Conservation (phyloP, 2,888 invertebrate genomes). For the Athalia cordata region DNA sequence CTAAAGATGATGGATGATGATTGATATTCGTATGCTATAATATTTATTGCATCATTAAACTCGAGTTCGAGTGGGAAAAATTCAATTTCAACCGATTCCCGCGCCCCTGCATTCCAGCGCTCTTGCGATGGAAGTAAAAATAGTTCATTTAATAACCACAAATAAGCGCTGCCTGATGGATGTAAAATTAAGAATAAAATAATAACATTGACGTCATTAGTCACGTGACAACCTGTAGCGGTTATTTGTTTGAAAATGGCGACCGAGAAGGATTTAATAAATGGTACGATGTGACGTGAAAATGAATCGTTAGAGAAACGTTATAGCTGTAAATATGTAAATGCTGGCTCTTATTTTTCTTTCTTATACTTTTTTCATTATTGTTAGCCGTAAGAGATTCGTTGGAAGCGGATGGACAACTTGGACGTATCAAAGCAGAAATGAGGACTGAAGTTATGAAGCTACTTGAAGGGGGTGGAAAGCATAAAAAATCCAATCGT, state of each 20-base stretch:
- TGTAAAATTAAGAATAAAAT: too few species aligned
- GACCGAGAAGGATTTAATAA: conserved; percentile 65
- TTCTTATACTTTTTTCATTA: conserved; percentile 3
- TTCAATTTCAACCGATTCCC: too few species aligned
- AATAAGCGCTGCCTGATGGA: too few species aligned
- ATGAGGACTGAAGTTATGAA: conserved; percentile 69
- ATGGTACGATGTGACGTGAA: conserved; percentile 55
- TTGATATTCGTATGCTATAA: too few species aligned
- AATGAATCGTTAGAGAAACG: not conserved
- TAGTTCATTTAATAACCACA: too few species aligned
- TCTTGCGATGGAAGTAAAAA: too few species aligned
- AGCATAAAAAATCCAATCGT: conserved; percentile 53
- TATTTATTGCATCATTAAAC: too few species aligned
- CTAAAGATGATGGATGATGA: too few species aligned
- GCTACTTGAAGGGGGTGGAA: conserved; percentile 61
- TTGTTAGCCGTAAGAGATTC: conserved; percentile 67
- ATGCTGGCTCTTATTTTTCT: not conserved
- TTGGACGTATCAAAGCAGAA: conserved; percentile 68
- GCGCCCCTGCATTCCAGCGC: too few species aligned
- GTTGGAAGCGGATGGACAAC: conserved; percentile 65
- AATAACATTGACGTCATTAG: too few species aligned
- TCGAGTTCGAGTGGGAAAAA: too few species aligned
- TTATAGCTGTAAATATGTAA: not conserved
- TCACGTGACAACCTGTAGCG: too few species aligned
- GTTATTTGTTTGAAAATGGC: conserved; percentile 58